Conservation (phyloP, 2,797 vertebrate species). For the Triplophysa bombifrons region DNA sequence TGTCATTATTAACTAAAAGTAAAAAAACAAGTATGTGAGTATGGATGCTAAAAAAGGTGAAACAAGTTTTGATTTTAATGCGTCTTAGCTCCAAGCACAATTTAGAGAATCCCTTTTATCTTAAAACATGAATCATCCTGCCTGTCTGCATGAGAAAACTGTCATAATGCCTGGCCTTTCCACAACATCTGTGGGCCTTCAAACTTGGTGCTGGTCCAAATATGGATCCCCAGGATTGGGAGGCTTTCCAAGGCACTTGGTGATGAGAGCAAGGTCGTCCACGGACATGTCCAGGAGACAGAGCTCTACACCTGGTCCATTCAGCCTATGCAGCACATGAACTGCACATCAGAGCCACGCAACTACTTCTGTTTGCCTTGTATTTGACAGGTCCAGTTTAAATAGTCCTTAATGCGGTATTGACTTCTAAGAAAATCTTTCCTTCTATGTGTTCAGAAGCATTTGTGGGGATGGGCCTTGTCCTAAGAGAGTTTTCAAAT, state of each 20-base stretch:
- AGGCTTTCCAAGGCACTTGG: slow-evolving; percentile 83
- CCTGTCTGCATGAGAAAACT: slow-evolving; percentile 65
- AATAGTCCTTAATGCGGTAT: slow-evolving; percentile 77
- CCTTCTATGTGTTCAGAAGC: slow-evolving; percentile 38
- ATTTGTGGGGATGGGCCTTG: slow-evolving; percentile 5
- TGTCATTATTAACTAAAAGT: too few species aligned
- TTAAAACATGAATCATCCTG: slow-evolving; percentile 69
- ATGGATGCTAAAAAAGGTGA: neutral
- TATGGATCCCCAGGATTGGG: slow-evolving; percentile 81
- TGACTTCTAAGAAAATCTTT: slow-evolving; percentile 41
- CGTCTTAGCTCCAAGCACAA: slow-evolving; percentile 37
- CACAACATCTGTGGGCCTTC: slow-evolving; percentile 84
- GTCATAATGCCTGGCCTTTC: slow-evolving; percentile 81
- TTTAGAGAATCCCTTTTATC: slow-evolving; percentile 37
- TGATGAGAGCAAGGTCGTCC: slow-evolving; percentile 85
- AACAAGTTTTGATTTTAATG: neutral
- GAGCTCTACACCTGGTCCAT: slow-evolving; percentile 72
- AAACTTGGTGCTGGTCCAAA: slow-evolving; percentile 84
- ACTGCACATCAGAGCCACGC: slow-evolving; percentile 69
- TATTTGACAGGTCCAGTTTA: slow-evolving; percentile 76
- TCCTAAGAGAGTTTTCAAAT: slow-evolving; percentile 27
- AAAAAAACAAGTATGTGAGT: too few species aligned
- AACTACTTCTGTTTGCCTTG: slow-evolving; percentile 68
- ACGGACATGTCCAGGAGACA: slow-evolving; percentile 77
- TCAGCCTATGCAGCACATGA: slow-evolving; percentile 67